phyloP scores from a whole-genome alignment of 2,888 invertebrate genomes.

The Scaptomyza tumidula region DNA sequence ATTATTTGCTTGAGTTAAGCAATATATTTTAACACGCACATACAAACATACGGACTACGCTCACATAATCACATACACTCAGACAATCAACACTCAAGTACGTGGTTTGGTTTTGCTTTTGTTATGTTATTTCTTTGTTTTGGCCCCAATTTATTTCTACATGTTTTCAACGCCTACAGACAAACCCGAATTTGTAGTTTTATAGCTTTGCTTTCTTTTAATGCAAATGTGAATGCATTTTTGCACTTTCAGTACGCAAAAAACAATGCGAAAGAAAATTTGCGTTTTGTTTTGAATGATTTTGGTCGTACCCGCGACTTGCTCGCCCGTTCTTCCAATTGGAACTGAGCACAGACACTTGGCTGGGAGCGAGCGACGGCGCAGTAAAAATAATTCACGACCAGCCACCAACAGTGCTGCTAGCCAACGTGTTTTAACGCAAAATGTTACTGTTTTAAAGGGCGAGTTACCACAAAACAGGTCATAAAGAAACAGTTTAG shows the following conservation, averaged over 20 bases:
- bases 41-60: conserved; percentile 27
- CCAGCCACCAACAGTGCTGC: conserved; percentile 33
- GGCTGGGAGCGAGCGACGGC: conserved; percentile 57
- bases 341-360: conserved; percentile 58
- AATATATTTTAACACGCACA: conserved; percentile 55
- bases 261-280: conserved; percentile 49
- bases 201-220: conserved; percentile 47
- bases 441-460: conserved; percentile 7
- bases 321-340: conserved; percentile 71
- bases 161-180: conserved; percentile 31
- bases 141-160: conserved; percentile 47
- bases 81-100: conserved; percentile 59
- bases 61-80: conserved; percentile 26
- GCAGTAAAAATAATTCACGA: conserved; percentile 47
- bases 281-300: conserved; percentile 51
- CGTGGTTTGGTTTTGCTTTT: conserved; percentile 54
- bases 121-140: conserved; percentile 43
- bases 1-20: conserved; percentile 63
- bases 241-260: conserved; percentile 38
- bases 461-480: not conserved
- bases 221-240: conserved; percentile 32
- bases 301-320: conserved; percentile 55
- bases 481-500: not conserved
- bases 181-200: conserved; percentile 39
- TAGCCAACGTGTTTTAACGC: conserved; percentile 28